Conservation (phyloP, 2,113 vertebrate species). For the Melanerpes aurifrons region DNA sequence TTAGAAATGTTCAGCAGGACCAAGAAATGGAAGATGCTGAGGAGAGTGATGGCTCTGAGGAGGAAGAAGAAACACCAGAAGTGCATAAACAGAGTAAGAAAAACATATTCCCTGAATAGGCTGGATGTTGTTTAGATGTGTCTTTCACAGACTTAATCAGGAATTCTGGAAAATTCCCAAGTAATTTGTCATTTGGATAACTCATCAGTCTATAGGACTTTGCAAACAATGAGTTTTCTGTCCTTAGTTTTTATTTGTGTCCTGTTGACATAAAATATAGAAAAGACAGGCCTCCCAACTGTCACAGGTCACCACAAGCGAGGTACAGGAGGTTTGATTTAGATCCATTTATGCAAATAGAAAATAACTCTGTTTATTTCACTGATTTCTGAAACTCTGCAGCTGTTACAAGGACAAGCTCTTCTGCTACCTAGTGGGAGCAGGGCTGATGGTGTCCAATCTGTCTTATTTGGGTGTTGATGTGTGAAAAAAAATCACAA, state of each 20-base stretch:
- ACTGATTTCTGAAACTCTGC: neutral
- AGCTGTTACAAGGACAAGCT: neutral
- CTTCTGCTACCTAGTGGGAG: neutral
- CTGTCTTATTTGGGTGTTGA: neutral
- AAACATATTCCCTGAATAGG: neutral
- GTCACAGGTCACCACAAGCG: neutral
- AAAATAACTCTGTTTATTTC: neutral
- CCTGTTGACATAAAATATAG: neutral
- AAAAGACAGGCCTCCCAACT: neutral
- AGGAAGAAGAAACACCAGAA: conserved; percentile 70
- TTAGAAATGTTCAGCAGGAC: conserved; percentile 49
- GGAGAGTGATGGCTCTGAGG: conserved; percentile 68
- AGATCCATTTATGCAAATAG: neutral
- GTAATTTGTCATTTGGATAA: neutral
- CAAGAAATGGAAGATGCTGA: conserved; percentile 65
- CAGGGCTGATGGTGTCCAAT: neutral
- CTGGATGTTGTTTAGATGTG: neutral
- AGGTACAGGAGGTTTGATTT: neutral
- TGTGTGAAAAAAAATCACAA: neutral
- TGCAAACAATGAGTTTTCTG: neutral
- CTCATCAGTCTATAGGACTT: neutral
- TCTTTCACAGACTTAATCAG: neutral
- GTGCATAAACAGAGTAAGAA: conserved; percentile 74
- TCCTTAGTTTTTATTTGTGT: neutral
- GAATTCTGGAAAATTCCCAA: neutral